Conservation (phyloP, 2,888 invertebrate species). For the Agrochola litura region DNA sequence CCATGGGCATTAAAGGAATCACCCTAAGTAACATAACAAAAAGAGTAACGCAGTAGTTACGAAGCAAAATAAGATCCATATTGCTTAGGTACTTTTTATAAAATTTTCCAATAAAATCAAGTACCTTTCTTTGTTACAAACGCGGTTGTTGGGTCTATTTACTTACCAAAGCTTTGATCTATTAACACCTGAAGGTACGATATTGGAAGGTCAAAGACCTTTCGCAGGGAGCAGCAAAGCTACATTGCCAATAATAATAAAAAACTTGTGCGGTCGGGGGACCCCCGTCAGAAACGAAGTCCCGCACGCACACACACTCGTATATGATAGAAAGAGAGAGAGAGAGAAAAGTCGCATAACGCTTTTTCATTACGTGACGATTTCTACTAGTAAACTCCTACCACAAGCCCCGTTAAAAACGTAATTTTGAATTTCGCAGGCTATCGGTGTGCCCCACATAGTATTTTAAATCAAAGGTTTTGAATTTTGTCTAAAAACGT, state of each 20-base stretch:
- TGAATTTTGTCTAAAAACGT: background rate
- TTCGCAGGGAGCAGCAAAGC: background rate
- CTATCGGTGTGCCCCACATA: no score
- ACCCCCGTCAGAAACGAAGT: no score
- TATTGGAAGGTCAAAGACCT: background rate
- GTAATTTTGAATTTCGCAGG: no score
- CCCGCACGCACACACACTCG: no score
- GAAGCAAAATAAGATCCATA: background rate
- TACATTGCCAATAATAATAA: background rate
- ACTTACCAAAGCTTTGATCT: conserved; percentile 36
- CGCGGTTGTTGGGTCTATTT: conserved; percentile 1
- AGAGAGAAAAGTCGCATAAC: no score
- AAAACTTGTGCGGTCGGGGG: no score
- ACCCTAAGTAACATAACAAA: background rate
- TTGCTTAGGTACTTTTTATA: conserved; percentile 1
- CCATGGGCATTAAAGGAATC: no score
- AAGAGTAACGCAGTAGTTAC: background rate
- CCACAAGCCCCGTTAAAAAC: no score
- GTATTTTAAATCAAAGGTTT: background rate
- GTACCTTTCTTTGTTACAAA: conserved; percentile 22
- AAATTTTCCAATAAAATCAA: conserved; percentile 31
- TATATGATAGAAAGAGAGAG: no score
- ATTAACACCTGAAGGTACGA: conserved; percentile 5
- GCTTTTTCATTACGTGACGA: no score
- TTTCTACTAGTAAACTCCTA: no score